Base-by-base conservation (phyloP, 2,797 vertebrate species). In the Lithobates pipiens region DNA sequence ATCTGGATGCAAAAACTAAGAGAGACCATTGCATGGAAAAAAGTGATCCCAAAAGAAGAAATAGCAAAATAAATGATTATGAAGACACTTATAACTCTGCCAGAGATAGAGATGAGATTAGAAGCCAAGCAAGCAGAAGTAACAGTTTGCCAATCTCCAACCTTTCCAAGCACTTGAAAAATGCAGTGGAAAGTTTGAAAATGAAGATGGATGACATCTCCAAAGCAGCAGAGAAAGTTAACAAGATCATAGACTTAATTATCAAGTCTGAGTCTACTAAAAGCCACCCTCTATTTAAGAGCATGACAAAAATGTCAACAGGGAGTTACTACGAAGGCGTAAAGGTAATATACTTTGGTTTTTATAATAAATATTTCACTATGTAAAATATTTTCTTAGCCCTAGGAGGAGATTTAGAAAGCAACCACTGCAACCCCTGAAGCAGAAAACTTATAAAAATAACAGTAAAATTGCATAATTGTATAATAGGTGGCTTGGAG, bases 261-360 rank as follows among this genome's bases (percentile, higher is more conserved):
- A 84, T 95, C 16, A 3, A 85, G 10, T 61, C 23, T 5, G 73
- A 85, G 0, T 10, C 93, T 84, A 18, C 0, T 18, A 67, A 67
- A 67, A 10, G 0, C 1, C 63, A 57, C 1, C 9, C 77, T 0
- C 34, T 42, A 29, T 93, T 93, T 88, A 4, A 34, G 25, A 77
- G 54, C 0, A 36, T 93, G 0, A 0, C 8, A 1, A 32, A 0
- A 11, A 57, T 87, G 3, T 3, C 65, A 27, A 18, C 91, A 0
- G 94, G 94, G 16, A 95, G 94, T 87, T 95, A 95, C 92, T 95
- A 95, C 10, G 94, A 94, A 82, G 88, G 0, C 0, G 89, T 94
- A 74, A 94, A 94, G 93, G 94, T 95, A 87, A 86, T 21, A 21
- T 72, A 42, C 70, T 21, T 34, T 39, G 16, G 4, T n/a, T 87